Evolutionary conservation across 1,140 invertebrate genomes (phyloP).

Genomic region (Zaprionus vittiger): DNA sequence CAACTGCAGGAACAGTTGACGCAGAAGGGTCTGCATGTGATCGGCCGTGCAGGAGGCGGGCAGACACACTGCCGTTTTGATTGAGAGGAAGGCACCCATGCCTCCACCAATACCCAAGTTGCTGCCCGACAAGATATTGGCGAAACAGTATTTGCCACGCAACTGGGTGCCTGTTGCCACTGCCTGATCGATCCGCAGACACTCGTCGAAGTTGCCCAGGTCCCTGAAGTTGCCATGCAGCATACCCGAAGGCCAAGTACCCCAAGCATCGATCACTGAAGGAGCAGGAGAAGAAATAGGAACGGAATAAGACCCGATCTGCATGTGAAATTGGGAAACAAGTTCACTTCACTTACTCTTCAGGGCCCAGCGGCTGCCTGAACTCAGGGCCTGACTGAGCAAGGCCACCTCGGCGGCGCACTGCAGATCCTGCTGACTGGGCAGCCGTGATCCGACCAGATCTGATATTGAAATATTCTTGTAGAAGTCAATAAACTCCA

Average conservation of each 20-base stretch:
- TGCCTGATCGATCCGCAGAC: slow-evolving; percentile 37
- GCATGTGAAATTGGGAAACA: not conserved
- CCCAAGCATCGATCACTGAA: slow-evolving; percentile 72
- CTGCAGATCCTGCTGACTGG: slow-evolving; percentile 29
- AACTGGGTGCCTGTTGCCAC: slow-evolving; percentile 7
- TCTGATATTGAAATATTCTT: slow-evolving; percentile 35
- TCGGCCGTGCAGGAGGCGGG: slow-evolving; percentile 47
- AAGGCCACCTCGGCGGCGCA: slow-evolving; percentile 42
- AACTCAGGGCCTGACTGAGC: slow-evolving; percentile 22
- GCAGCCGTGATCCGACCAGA: not conserved
- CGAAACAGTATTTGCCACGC: slow-evolving; percentile 60
- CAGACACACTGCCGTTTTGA: slow-evolving; percentile 52
- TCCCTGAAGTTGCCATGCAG: slow-evolving; percentile 54
- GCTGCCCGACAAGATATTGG: slow-evolving; percentile 30
- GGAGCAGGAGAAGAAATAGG: not conserved
- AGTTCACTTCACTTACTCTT: slow-evolving; percentile 39
- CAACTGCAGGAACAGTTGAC: slow-evolving; percentile 35
- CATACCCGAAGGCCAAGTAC: slow-evolving; percentile 54
- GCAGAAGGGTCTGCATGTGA: slow-evolving; percentile 43
- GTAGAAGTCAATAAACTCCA: slow-evolving; percentile 43
- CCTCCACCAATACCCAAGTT: not conserved
- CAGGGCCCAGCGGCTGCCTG: slow-evolving; percentile 45
- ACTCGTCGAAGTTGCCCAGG: slow-evolving; percentile 70
- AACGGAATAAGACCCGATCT: not conserved
- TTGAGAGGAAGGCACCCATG: not conserved